Base-by-base conservation (phyloP, 2,113 vertebrate genomes). In the Callaeas wilsoni region DNA sequence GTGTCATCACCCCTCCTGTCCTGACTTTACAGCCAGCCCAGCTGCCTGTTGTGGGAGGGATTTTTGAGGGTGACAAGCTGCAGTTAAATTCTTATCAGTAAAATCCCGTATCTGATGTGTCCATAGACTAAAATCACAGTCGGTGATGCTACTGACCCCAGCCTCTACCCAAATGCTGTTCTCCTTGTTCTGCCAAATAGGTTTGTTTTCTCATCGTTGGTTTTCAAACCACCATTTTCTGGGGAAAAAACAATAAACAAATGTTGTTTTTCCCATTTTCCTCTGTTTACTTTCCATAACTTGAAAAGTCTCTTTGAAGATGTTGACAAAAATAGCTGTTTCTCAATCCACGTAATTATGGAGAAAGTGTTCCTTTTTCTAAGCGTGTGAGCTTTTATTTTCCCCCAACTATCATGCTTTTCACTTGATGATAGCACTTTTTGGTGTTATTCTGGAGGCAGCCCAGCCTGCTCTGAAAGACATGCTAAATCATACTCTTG, bases 301-400 rank as follows among this genome's bases (percentile, higher is more conserved):
- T 84, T 52, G 14, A 52, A 49, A 91, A 44, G 68, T 78, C 81
- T 70, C 63, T 95, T 87, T 90, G 83, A 94, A 93, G 49, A n/a
- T 63, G 30, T 41, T 3, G 15, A 47, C 71, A 96, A 37, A 95
- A 88, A 74, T 59, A 88, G 33, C 68, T 88, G 30, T 74, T 88
- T 84, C 55, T 81, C 64, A 68, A 4, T 60, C 39, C 27, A 16
- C 0, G 0, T 80, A 52, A 78, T 93, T 92, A 74, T 13, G 15
- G 63, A 56, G 84, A 86, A 81, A 67, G 21, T 16, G 44, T 80
- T 81, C 5, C 13, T 90, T 49, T 78, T 80, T 77, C 30, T 30
- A 39, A 62, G 57, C 25, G 25, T 76, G 41, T 13, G 26, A 83
- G 50, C 42, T 13, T 47, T 47, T 81, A 67, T 23, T 13, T 3